Conservation (phyloP, 2,888 invertebrate species). For the Xanthia icteritia region DNA sequence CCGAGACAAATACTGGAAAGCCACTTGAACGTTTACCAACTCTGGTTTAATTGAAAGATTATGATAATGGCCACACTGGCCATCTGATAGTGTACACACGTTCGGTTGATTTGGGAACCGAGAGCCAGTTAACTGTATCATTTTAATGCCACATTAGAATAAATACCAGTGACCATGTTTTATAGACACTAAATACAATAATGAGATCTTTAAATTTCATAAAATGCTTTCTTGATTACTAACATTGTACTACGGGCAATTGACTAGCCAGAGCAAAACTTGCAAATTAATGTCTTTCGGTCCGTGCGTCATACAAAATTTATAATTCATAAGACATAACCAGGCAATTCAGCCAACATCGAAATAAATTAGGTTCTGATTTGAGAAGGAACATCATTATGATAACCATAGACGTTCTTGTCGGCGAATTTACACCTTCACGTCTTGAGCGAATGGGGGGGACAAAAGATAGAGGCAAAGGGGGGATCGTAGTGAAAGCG, state of each 20-base stretch:
- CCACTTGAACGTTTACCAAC: slow-evolving; percentile 69
- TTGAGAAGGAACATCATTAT: slow-evolving; percentile 30
- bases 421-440: slow-evolving; percentile 75
- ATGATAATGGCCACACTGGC: too few relatives aligned
- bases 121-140: slow-evolving; percentile 13
- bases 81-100: too few relatives aligned
- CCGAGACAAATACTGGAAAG: slow-evolving; percentile 77
- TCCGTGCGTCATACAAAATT: slow-evolving; percentile 53
- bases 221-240: not conserved
- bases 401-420: slow-evolving; percentile 56
- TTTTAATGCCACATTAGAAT: slow-evolving; percentile 15
- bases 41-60: slow-evolving; percentile 63
- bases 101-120: slow-evolving; percentile 48
- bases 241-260: not conserved
- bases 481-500: slow-evolving; percentile 82
- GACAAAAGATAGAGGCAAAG: slow-evolving; percentile 59
- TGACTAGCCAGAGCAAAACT: slow-evolving; percentile 9
- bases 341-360: slow-evolving; percentile 49
- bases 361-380: slow-evolving; percentile 42
- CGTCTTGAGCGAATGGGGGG: slow-evolving; percentile 61
- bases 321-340: slow-evolving; percentile 61
- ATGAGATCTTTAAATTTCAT: not conserved
- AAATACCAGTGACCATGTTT: not conserved
- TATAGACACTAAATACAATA: not conserved
- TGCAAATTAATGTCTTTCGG: slow-evolving; percentile 24